Evolutionary conservation across 2,113 vertebrate genomes (phyloP).

Genomic region (Chiloscyllium plagiosum): DNA sequence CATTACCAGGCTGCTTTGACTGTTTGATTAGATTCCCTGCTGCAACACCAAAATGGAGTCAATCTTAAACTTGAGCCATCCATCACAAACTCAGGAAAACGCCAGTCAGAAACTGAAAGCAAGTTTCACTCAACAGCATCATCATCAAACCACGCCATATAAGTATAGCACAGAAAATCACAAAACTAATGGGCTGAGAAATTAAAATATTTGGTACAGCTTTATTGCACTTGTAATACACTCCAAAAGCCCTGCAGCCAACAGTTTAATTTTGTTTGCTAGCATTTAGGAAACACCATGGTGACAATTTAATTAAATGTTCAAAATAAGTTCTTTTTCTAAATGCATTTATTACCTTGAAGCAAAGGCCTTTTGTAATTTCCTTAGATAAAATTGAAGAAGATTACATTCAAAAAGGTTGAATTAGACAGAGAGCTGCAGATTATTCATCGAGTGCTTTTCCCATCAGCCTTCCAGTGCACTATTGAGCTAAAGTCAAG

Average conservation of each 20-base stretch:
- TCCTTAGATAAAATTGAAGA: constrained; percentile 6
- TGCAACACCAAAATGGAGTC: background rate
- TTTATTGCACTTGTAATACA: constrained; percentile 12
- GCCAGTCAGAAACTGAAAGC: background rate
- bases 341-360: constrained; percentile 32
- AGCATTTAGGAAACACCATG: constrained; percentile 21
- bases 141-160: background rate
- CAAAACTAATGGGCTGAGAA: constrained; percentile 32
- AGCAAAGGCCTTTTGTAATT: constrained; percentile 19
- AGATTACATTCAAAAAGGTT: background rate
- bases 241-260: background rate
- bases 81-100: background rate
- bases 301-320: constrained; percentile 37
- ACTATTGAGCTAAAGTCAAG: background rate
- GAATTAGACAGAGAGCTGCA: background rate
- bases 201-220: constrained; percentile 26
- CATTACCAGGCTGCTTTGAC: background rate
- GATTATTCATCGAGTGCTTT: background rate
- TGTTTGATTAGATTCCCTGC: background rate
- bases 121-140: background rate
- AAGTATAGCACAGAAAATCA: background rate
- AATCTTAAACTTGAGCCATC: background rate
- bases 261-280: constrained; percentile 17
- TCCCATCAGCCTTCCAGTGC: background rate
- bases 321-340: background rate